Percentiles rank a stretch among this genome's conserved stretches.
Conservation (phyloP, 2,113 vertebrate genomes). For the Triplophysa rosa region DNA sequence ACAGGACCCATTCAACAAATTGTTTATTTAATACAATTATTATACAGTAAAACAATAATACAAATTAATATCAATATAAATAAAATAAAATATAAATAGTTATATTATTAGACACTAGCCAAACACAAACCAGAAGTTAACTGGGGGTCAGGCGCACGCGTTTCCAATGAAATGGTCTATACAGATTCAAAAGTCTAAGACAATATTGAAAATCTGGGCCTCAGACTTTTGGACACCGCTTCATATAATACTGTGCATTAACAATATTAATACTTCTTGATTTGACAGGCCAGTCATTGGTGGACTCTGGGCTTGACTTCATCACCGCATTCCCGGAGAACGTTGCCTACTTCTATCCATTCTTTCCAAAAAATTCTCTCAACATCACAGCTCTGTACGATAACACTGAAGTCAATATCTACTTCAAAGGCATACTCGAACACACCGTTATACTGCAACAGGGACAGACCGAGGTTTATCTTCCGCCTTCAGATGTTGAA, state of each 20-base stretch:
- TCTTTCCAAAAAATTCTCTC: fast-evolving
- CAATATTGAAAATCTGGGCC: too few species aligned
- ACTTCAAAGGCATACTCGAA: fast-evolving
- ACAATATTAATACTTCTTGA: neutral
- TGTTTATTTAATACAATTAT: too few species aligned
- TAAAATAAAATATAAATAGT: too few species aligned
- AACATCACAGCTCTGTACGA: constrained; percentile 38
- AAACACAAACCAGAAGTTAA: too few species aligned
- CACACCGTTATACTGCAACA: fast-evolving
- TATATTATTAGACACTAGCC: too few species aligned
- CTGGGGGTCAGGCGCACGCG: too few species aligned
- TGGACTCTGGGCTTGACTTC: constrained; percentile 45
- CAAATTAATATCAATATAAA: too few species aligned
- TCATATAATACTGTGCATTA: neutral
- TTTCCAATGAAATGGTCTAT: too few species aligned
- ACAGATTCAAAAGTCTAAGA: too few species aligned
- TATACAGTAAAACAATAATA: too few species aligned
- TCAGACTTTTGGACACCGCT: neutral
- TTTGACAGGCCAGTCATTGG: constrained; percentile 11
- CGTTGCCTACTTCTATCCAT: constrained; percentile 67
- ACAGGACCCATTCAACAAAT: too few species aligned
- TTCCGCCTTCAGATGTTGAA: constrained; percentile 1
- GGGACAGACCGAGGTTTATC: neutral
- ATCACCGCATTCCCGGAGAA: constrained; percentile 70
- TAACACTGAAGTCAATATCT: fast-evolving